Percentiles rank a stretch among this genome's conserved stretches.
Evolutionary conservation across 2,888 invertebrate species (phyloP).

Genomic region (Drosophila monieri): DNA sequence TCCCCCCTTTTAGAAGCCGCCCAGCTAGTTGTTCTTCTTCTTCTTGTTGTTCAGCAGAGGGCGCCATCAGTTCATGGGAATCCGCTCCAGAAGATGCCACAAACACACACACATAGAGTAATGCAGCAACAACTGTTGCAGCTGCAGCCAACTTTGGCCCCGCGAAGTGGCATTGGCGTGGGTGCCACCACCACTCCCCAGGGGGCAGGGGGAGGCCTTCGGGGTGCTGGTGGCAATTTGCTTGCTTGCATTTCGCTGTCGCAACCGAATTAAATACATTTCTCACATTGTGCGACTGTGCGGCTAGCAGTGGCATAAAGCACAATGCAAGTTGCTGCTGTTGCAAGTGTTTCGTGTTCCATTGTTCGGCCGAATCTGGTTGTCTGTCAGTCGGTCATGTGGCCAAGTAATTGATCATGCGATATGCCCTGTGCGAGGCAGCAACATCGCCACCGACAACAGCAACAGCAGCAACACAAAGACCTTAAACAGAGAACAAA

Average conservation of each 20-base stretch:
- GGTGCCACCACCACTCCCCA: too few species aligned
- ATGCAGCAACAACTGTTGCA: slow-evolving; percentile 30
- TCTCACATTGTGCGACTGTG: slow-evolving; percentile 69
- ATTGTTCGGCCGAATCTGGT: slow-evolving; percentile 33
- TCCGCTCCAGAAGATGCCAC: slow-evolving; percentile 71
- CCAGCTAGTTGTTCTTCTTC: not conserved
- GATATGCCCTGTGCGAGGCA: slow-evolving; percentile 7
- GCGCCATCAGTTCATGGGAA: slow-evolving; percentile 77
- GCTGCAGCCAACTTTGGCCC: slow-evolving; percentile 69
- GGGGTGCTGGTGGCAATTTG: slow-evolving; percentile 54
- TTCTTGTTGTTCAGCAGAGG: slow-evolving; percentile 43
- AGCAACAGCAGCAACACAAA: slow-evolving; percentile 18
- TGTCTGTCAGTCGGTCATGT: slow-evolving; percentile 44
- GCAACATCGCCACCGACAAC: not conserved
- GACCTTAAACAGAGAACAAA: not conserved
- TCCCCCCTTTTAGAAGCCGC: slow-evolving; percentile 32
- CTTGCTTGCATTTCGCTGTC: slow-evolving; percentile 76
- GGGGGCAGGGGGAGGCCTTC: not conserved
- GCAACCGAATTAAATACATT: slow-evolving; percentile 74
- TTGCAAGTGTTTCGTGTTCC: slow-evolving; percentile 49
- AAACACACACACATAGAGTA: too few species aligned
- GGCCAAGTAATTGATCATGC: slow-evolving; percentile 41
- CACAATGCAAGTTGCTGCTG: slow-evolving; percentile 33
- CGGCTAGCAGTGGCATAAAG: slow-evolving; percentile 1
- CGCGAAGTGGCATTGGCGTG: slow-evolving; percentile 68